These are phyloP conservation scores for Drosophila pallidifrons DNA, from an alignment of 1,140 invertebrate genomes.

Conservation along the genomic window DNA sequence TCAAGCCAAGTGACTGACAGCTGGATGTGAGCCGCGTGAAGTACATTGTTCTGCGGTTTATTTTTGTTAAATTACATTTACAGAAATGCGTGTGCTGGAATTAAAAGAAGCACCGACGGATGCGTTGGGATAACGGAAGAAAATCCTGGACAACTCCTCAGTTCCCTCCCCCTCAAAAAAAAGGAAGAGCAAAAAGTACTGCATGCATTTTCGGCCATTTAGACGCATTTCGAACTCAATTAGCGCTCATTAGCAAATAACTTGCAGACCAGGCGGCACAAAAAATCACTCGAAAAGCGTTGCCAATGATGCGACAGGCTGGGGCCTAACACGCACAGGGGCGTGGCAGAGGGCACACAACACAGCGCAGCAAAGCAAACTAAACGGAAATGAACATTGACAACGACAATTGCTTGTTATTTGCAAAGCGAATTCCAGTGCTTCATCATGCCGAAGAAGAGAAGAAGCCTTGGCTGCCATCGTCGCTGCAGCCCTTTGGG, in stretches of 20 bases:
- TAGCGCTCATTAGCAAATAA: constrained; percentile 80
- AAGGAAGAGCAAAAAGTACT: constrained; percentile 5
- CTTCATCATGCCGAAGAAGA: constrained; percentile 62
- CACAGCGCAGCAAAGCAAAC: constrained; percentile 11
- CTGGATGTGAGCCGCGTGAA: constrained; percentile 48
- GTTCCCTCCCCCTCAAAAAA: neutral
- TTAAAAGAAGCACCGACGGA: constrained; percentile 6
- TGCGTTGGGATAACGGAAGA: constrained; percentile 9
- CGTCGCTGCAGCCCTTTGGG: constrained; percentile 40
- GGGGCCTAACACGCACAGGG: constrained; percentile 52
- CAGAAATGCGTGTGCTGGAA: constrained; percentile 57
- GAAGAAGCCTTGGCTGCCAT: constrained; percentile 38
- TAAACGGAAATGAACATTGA: constrained; percentile 83
- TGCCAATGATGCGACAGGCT: constrained; percentile 36
- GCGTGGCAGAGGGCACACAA: neutral
- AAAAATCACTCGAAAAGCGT: constrained; percentile 68
- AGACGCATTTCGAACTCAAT: constrained; percentile 79
- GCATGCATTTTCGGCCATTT: constrained; percentile 63
- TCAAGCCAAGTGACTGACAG: constrained; percentile 71
- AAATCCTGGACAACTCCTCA: neutral
- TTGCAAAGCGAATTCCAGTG: constrained; percentile 79
- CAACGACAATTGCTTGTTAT: constrained; percentile 84
- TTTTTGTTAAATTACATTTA: constrained; percentile 78
- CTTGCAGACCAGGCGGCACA: constrained; percentile 52
- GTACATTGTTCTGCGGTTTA: constrained; percentile 49